Percentiles rank a stretch among this genome's conserved stretches.
Evolutionary conservation across 2,888 invertebrate genomes (phyloP).

Genomic region (Synergus itoensis): DNA sequence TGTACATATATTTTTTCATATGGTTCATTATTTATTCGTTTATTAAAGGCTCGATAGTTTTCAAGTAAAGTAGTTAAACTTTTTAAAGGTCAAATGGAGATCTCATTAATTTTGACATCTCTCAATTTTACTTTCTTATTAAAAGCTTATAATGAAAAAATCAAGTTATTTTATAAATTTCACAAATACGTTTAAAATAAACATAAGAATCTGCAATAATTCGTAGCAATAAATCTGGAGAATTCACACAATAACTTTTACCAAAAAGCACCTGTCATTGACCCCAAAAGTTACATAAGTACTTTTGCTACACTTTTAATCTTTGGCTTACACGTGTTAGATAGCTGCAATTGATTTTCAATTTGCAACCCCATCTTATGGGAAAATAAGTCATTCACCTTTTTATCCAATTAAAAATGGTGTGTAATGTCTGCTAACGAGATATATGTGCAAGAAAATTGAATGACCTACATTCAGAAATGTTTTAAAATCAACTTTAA

Average conservation of each 20-base stretch:
- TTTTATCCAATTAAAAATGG: slow-evolving; percentile 36
- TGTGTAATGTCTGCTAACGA: slow-evolving; percentile 19
- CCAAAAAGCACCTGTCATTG: not conserved
- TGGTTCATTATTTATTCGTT: not conserved
- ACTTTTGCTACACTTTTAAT: not conserved
- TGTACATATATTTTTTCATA: too few species aligned
- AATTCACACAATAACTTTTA: not conserved
- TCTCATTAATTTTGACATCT: not conserved
- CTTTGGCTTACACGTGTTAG: not conserved
- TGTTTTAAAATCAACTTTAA: slow-evolving; percentile 5
- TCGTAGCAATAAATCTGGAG: not conserved
- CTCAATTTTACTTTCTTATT: not conserved
- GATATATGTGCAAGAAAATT: slow-evolving; percentile 33
- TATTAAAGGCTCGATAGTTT: not conserved
- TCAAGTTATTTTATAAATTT: too few species aligned
- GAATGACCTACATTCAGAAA: slow-evolving; percentile 22
- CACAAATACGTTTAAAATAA: not conserved
- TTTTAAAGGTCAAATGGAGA: not conserved
- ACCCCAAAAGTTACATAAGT: slow-evolving; percentile 7
- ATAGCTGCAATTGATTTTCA: not conserved
- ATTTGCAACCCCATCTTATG: not conserved
- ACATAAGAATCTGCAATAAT: not conserved
- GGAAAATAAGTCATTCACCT: slow-evolving; percentile 31
- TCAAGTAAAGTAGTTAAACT: not conserved
- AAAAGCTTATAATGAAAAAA: not conserved